Evolutionary conservation across 2,888 invertebrate genomes (phyloP).

Genomic region (Apamea epomidion): DNA sequence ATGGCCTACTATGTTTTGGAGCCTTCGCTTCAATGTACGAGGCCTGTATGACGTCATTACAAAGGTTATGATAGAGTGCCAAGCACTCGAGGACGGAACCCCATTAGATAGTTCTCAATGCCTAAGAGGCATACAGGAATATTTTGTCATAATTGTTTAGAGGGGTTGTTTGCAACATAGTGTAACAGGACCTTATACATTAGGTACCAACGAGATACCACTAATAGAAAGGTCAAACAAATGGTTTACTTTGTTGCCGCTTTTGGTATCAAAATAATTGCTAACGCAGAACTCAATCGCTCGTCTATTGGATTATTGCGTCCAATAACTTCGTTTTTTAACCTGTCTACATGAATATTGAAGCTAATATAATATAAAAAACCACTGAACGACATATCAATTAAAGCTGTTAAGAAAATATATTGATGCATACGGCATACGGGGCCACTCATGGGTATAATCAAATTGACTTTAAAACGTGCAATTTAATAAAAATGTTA

Average conservation of each 20-base stretch:
- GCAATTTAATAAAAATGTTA: not conserved
- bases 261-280: not conserved
- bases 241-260: not conserved
- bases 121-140: not conserved
- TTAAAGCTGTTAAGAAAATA: not conserved
- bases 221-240: not conserved
- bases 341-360: not conserved
- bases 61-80: constrained; percentile 35
- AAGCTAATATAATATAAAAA: not conserved
- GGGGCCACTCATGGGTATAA: not conserved
- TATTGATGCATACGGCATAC: too few species aligned
- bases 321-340: not conserved
- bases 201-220: not conserved
- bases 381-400: too few species aligned
- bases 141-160: not conserved
- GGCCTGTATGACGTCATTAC: constrained; percentile 38
- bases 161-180: too few species aligned
- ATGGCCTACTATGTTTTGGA: constrained; percentile 50
- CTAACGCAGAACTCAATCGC: not conserved
- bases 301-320: not conserved
- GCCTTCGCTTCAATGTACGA: constrained; percentile 29
- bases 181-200: not conserved
- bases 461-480: constrained; percentile 8
- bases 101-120: constrained; percentile 15
- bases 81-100: constrained; percentile 15